A percentile compares a stretch with the other conserved stretches of the same genome.
phyloP scores from a whole-genome alignment of 2,113 vertebrate species.

The Orthonyx spaldingii region DNA sequence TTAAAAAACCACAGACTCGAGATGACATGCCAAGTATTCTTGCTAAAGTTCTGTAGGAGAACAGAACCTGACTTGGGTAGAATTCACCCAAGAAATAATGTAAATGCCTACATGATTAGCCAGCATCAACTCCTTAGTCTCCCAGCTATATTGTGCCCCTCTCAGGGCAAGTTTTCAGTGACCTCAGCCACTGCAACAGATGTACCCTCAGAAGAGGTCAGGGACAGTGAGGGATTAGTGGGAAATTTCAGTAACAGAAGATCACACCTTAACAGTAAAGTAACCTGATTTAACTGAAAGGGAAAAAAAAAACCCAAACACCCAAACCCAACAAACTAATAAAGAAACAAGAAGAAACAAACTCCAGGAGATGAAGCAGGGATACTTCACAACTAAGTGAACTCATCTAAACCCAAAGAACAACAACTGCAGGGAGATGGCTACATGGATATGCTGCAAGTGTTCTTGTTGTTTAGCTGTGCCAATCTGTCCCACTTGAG shows the following conservation, averaged over 20 bases:
- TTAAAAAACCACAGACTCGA: neutral
- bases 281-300: neutral
- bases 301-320: neutral
- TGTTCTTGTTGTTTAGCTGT: neutral
- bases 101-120: neutral
- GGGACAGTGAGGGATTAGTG: neutral
- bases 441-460: neutral
- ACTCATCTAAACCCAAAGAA: neutral
- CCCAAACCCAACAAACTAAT: neutral
- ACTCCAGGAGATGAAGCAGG: neutral
- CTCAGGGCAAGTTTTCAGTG: neutral
- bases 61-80: neutral
- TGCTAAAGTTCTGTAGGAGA: neutral
- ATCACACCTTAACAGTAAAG: neutral
- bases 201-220: neutral
- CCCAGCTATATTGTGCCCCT: neutral
- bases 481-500: neutral
- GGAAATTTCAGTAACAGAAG: neutral
- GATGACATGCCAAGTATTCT: neutral
- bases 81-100: neutral
- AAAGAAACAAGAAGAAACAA: neutral
- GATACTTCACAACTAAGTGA: neutral
- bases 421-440: neutral
- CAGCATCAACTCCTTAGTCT: neutral
- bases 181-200: neutral